A percentile compares a stretch with the other conserved stretches of the same genome.
phyloP scores from a whole-genome alignment of 1,140 invertebrate genomes.

The Latrodectus geometricus region DNA sequence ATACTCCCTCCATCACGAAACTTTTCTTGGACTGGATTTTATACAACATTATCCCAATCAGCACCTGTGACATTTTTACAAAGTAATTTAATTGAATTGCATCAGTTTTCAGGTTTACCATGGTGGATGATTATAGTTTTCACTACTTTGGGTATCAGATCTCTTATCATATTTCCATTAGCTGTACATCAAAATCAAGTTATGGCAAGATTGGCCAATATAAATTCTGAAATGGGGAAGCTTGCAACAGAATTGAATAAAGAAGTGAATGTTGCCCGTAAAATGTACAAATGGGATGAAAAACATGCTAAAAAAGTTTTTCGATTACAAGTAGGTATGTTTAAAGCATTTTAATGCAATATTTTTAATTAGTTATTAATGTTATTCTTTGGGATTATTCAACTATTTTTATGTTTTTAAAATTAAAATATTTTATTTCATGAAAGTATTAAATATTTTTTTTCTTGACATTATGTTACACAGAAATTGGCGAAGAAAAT shows the following conservation, averaged over 20 bases:
- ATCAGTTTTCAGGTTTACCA: conserved; percentile 79
- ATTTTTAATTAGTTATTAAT: not conserved
- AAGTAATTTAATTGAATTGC: conserved; percentile 69
- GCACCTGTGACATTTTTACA: conserved; percentile 38
- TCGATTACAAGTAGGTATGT: conserved; percentile 74
- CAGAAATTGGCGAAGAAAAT: no score
- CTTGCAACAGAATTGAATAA: conserved; percentile 77
- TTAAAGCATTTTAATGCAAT: not conserved
- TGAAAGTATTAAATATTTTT: no score
- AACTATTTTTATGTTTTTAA: conserved; percentile 38
- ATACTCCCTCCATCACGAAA: not conserved
- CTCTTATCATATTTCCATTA: conserved; percentile 79
- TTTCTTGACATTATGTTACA: no score
- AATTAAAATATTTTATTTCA: conserved; percentile 55
- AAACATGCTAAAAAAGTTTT: conserved; percentile 76
- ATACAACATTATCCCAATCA: conserved; percentile 35
- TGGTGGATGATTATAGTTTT: conserved; percentile 86
- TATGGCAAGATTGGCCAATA: conserved; percentile 78
- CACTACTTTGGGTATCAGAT: conserved; percentile 77
- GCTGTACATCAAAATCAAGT: conserved; percentile 77
- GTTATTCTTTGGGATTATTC: not conserved
- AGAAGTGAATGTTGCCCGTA: conserved; percentile 78
- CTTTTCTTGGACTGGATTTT: conserved; percentile 30
- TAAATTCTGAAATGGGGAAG: conserved; percentile 79
- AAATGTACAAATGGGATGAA: conserved; percentile 78